phyloP scores from a whole-genome alignment of 92 coral and sea anemone species.

The Zoanthus sociatus region DNA sequence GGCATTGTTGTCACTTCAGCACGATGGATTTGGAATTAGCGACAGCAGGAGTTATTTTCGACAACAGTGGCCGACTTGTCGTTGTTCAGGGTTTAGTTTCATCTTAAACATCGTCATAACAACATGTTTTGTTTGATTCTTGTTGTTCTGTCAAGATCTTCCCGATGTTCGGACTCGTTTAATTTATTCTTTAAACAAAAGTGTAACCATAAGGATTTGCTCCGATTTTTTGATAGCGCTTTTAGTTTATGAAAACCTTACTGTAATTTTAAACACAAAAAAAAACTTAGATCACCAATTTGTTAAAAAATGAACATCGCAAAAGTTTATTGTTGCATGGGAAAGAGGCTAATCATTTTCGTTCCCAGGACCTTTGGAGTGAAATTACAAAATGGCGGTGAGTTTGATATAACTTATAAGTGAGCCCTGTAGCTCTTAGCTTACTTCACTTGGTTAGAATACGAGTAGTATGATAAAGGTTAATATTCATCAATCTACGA shows the following conservation, averaged over 20 bases:
- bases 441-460: background rate
- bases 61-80: background rate
- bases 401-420: slow-evolving; percentile 21
- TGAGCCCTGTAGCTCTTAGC: background rate
- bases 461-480: background rate
- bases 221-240: background rate
- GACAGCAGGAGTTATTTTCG: background rate
- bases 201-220: background rate
- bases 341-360: slow-evolving; percentile 7
- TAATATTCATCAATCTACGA: background rate
- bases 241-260: no score
- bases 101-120: slow-evolving; percentile 19
- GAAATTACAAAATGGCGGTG: slow-evolving; percentile 39
- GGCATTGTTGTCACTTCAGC: slow-evolving; percentile 16
- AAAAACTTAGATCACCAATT: no score
- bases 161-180: background rate
- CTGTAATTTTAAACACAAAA: no score
- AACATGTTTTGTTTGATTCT: background rate
- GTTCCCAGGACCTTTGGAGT: slow-evolving; percentile 30
- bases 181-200: background rate
- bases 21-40: background rate
- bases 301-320: no score
- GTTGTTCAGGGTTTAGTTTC: background rate
- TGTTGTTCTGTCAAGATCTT: background rate
- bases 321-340: background rate